phyloP scores from a whole-genome alignment of 2,888 invertebrate species.

The Cheilosia scutellata region DNA sequence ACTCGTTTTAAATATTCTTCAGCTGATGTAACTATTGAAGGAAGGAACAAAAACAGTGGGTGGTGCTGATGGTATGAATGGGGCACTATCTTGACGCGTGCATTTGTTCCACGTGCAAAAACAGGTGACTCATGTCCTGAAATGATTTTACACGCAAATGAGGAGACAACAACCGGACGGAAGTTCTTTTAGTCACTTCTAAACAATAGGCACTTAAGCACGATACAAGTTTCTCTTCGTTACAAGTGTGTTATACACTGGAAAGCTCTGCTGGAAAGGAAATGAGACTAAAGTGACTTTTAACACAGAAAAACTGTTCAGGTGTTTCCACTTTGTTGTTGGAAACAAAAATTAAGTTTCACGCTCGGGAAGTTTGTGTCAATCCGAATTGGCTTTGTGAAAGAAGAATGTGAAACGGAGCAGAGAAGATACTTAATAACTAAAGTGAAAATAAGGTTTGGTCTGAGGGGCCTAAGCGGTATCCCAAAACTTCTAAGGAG shows the following conservation, averaged over 20 bases:
- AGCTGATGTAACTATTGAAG: background rate
- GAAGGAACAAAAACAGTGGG: background rate
- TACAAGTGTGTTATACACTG: constrained; percentile 24
- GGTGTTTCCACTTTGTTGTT: background rate
- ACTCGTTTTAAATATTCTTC: constrained; percentile 16
- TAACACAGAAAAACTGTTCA: background rate
- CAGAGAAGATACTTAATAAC: too few species aligned
- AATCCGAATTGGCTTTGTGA: too few species aligned
- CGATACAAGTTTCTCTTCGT: constrained; percentile 9
- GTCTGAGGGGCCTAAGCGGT: too few species aligned
- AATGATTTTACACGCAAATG: constrained; percentile 18
- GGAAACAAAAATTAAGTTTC: background rate
- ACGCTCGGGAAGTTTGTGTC: background rate
- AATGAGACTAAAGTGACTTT: constrained; percentile 14
- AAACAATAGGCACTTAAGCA: constrained; percentile 56
- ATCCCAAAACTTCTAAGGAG: too few species aligned
- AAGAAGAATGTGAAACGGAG: too few species aligned
- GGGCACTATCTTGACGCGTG: too few species aligned
- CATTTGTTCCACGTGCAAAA: constrained; percentile 6
- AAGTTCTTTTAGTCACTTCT: constrained; percentile 46
- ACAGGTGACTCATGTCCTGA: constrained; percentile 48
- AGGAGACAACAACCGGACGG: constrained; percentile 43
- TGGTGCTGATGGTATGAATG: too few species aligned
- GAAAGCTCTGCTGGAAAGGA: background rate
- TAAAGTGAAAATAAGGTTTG: too few species aligned